phyloP scores from a whole-genome alignment of 1,140 invertebrate genomes.

The Drosophila nannoptera region DNA sequence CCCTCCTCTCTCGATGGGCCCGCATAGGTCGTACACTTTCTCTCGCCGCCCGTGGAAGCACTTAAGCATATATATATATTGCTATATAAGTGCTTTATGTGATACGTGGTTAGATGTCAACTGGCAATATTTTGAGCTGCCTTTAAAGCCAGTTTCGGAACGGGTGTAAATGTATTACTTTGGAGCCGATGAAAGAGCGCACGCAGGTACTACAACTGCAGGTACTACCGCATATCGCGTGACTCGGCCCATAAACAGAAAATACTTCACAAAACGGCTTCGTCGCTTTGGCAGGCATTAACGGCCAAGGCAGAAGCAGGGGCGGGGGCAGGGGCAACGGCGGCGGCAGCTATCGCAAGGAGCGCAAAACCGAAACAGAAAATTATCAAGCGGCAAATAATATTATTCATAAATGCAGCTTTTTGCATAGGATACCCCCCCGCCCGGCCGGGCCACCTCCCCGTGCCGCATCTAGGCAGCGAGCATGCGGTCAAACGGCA shows the following conservation, averaged over 20 bases:
- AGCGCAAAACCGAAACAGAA: constrained; percentile 44
- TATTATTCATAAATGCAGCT: constrained; percentile 72
- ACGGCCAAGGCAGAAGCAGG: constrained; percentile 53
- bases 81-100: neutral
- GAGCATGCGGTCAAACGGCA: constrained; percentile 13
- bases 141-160: constrained; percentile 20
- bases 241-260: constrained; percentile 71
- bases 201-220: constrained; percentile 25
- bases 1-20: too few relatives aligned
- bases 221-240: constrained; percentile 55
- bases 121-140: constrained; percentile 7
- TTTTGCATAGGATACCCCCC: constrained; percentile 33
- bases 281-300: constrained; percentile 66
- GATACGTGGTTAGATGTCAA: constrained; percentile 11
- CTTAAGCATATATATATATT: neutral
- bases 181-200: constrained; percentile 35
- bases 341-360: constrained; percentile 12
- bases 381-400: constrained; percentile 71
- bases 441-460: neutral
- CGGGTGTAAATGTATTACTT: constrained; percentile 28
- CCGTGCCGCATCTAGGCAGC: neutral
- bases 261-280: constrained; percentile 73
- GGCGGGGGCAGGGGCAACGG: too few relatives aligned
- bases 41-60: neutral
- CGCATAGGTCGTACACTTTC: too few relatives aligned